Evolutionary conservation across 2,888 invertebrate genomes (phyloP), one percentile per base, ranked within the genome.

Genomic region (Epirrhoe tristata): DNA sequence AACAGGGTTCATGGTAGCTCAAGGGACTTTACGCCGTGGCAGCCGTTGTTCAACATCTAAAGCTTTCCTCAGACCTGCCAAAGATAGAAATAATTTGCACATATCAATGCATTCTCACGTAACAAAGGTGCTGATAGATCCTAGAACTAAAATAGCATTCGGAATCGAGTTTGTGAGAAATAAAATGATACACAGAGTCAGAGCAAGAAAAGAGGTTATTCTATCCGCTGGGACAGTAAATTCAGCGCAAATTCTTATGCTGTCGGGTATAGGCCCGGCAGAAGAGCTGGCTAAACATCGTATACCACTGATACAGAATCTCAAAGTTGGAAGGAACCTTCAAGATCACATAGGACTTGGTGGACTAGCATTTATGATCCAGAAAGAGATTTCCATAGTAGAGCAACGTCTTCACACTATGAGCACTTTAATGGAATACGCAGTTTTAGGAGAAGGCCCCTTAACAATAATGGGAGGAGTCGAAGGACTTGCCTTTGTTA

Each of bases 191-290:
- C 95, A 96, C 77, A 94, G 96, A 57, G 95, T 98, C 1, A 91
- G 96, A 66, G 97, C 98, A 0, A 94, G 94, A 39, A 98, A 97
- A 83, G 98, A 98, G 86, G 97, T 99, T 0, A 97, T 99, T 57
- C 82, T 99, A 1, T 97, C 98, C 0, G 98, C 96, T 0, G 99
- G 99, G 0, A 95, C 99, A 0, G 95, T 99, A 0, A 99, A 98
- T 83, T 97, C 98, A 0, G 98, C 99, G 0, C 99, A 99, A 83
- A 81, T 99, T 1, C 88, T 99, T 48, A 98, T 99, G 98, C 87
- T 99, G 0, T 98, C 98, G 7, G 99, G 99, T 0, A 95, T 99
- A 10, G 97, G 97, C 0, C 97, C 97, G 0, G 93, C 94, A 58
- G 95, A 95, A 17, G 96, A 97, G 77, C 81, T 98, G 64, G 89